Evolutionary conservation across 2,888 invertebrate species (phyloP), one percentile per base, ranked within the genome.

Genomic region (Onchidella celtica): DNA sequence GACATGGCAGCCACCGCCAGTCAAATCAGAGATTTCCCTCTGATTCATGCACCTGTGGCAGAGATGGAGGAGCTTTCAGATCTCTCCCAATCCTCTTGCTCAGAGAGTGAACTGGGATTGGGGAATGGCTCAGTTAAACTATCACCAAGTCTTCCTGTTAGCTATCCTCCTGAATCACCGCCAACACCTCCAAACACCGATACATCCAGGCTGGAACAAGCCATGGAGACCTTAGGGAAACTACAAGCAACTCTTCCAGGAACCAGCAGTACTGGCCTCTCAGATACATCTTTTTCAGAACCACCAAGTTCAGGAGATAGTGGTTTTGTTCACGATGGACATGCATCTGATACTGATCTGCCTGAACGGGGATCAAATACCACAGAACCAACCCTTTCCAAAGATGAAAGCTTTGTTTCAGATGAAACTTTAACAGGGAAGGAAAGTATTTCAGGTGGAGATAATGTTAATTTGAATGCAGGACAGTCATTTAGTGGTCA

Each of bases 21-120:
- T 27, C 73, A 75, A 29, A 63, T 65, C 47, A 80, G 66, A 75
- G 81, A 79, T 27, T 74, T 81, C 21, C 77, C 82, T 27, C 59
- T 85, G 63, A 68, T 84, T 32, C 78, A 83, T 61, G 85, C 87
- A 24, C 85, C 87, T 65, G 85, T 86, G 29, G 87, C 85, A 17
- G 84, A 85, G 36, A 83, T 85, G 47, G 87, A 87, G 68, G 87
- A 87, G 59, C 81, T 86, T n/a, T 82, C 84, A 32, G 86, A 86
- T 27, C 82, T 84, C 69, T 85, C 85, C n/a, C 85, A 85, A 75
- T 85, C 85, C 11, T 83, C 83, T 29, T 83, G 81, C 59, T 85
- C 85, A 29, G 84, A 81, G 68, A 70, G 81, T 69, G 83, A 83
- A 34, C 66, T 81, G 17, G 73, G 72, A 55, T 38, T 79, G n/a